A percentile compares a stretch with the other conserved stretches of the same genome.
These are phyloP conservation scores for Gymnosoma rotundatum DNA, from an alignment of 2,888 invertebrate species.

Conservation along the genomic window DNA sequence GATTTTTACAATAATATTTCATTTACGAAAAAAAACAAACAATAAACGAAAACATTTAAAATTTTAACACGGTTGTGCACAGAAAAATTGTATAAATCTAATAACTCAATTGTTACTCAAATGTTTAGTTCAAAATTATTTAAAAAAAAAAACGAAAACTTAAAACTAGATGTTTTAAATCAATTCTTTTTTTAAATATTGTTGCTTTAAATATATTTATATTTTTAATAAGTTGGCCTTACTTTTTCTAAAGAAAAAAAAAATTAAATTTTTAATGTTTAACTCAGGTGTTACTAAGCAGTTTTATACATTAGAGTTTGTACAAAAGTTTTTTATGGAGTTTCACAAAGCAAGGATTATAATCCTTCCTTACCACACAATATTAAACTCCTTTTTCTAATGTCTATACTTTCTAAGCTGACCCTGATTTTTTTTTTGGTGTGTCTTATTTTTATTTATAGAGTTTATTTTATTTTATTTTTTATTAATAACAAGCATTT, in stretches of 20 bases:
- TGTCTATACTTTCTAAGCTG: too few relatives aligned
- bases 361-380: too few relatives aligned
- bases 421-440: neutral
- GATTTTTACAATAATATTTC: constrained; percentile 11
- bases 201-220: neutral
- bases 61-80: constrained; percentile 61
- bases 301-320: too few relatives aligned
- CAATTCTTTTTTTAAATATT: neutral
- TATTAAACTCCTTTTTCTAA: neutral
- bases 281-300: neutral
- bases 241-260: constrained; percentile 8
- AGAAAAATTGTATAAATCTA: constrained; percentile 32
- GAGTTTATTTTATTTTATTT: constrained; percentile 2
- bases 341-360: too few relatives aligned
- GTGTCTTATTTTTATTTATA: neutral
- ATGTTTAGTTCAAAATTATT: constrained; percentile 35
- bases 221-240: constrained; percentile 29
- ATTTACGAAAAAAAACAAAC: constrained; percentile 13
- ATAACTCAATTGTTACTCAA: constrained; percentile 40
- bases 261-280: neutral
- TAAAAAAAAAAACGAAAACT: neutral
- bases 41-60: constrained; percentile 1
- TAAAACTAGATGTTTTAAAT: neutral
- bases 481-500: neutral
- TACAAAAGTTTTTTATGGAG: too few relatives aligned